Conservation (phyloP, 2,888 invertebrate species). For the Ecliptopera silaceata region DNA sequence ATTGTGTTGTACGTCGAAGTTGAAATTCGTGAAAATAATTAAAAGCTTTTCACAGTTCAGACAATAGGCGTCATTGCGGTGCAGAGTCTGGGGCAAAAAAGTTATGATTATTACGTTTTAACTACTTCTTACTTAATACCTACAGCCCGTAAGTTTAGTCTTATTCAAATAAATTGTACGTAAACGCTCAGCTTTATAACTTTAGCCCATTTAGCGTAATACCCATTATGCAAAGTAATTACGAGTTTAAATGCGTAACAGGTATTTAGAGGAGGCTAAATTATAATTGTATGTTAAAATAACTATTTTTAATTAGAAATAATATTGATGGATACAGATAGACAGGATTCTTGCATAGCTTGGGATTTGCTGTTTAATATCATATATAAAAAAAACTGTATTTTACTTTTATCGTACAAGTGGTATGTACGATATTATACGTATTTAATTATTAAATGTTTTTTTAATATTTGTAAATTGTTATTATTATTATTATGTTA, state of each 20-base stretch:
- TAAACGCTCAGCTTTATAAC: slow-evolving; percentile 31
- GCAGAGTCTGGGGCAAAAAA: slow-evolving; percentile 10
- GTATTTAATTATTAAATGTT: no score
- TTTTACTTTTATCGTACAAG: no score
- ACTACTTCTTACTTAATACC: slow-evolving; percentile 12
- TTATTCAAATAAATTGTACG: slow-evolving; percentile 21
- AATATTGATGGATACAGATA: background rate
- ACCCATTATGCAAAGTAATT: slow-evolving; percentile 38
- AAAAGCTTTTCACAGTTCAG: no score
- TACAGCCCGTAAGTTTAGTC: slow-evolving; percentile 9
- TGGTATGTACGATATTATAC: no score
- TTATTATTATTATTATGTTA: no score
- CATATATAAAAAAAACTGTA: no score
- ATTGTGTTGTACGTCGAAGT: no score
- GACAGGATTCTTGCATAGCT: no score
- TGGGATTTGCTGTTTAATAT: no score
- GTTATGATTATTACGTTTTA: slow-evolving; percentile 16
- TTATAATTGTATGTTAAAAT: slow-evolving; percentile 28
- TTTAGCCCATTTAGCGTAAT: slow-evolving; percentile 34
- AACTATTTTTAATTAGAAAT: no score
- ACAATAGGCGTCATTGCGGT: background rate
- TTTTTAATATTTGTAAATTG: no score
- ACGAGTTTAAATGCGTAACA: slow-evolving; percentile 39
- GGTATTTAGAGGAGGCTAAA: slow-evolving; percentile 35
- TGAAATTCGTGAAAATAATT: no score